Percentiles rank a stretch among this genome's conserved stretches.
Evolutionary conservation across 1,140 invertebrate species (phyloP).

Genomic region (Drosophila lacertosa): DNA sequence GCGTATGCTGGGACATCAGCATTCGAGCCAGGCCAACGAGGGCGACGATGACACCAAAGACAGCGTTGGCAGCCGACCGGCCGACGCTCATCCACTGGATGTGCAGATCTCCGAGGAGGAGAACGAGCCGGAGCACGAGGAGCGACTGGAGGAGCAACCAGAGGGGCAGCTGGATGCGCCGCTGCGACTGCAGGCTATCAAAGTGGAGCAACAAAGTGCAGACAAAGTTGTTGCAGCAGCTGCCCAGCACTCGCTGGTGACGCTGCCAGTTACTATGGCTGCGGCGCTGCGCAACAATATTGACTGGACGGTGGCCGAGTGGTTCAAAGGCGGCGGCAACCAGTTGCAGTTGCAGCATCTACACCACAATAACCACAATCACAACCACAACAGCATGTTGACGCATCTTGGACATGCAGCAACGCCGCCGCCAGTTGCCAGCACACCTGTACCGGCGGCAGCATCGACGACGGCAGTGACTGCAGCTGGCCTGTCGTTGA

Average conservation of each 20-base stretch:
- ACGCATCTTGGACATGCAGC: slow-evolving; percentile 16
- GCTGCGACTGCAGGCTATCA: slow-evolving; percentile 62
- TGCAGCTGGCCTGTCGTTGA: slow-evolving; percentile 1
- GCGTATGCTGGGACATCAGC: slow-evolving; percentile 30
- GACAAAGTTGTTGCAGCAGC: slow-evolving; percentile 40
- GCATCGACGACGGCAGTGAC: neutral
- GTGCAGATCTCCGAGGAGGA: neutral
- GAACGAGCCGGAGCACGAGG: neutral
- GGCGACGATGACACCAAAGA: slow-evolving; percentile 43
- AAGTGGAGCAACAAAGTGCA: slow-evolving; percentile 42
- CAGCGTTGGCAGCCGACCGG: slow-evolving; percentile 33
- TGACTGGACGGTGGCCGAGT: slow-evolving; percentile 63
- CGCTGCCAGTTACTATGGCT: slow-evolving; percentile 52
- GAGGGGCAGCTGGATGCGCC: slow-evolving; percentile 17
- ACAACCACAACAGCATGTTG: slow-evolving; percentile 21
- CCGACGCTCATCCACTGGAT: slow-evolving; percentile 53
- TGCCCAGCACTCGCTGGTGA: slow-evolving; percentile 59
- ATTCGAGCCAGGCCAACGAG: neutral
- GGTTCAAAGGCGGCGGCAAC: slow-evolving; percentile 48
- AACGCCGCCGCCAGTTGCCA: slow-evolving; percentile 26
- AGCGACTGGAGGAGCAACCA: slow-evolving; percentile 7
- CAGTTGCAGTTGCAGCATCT: slow-evolving; percentile 10
- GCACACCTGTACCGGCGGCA: slow-evolving; percentile 1
- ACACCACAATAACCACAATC: slow-evolving; percentile 12
- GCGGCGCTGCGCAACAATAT: slow-evolving; percentile 55